Evolutionary conservation across 2,888 invertebrate species (phyloP).

Genomic region (Hemistola chrysoprasaria): DNA sequence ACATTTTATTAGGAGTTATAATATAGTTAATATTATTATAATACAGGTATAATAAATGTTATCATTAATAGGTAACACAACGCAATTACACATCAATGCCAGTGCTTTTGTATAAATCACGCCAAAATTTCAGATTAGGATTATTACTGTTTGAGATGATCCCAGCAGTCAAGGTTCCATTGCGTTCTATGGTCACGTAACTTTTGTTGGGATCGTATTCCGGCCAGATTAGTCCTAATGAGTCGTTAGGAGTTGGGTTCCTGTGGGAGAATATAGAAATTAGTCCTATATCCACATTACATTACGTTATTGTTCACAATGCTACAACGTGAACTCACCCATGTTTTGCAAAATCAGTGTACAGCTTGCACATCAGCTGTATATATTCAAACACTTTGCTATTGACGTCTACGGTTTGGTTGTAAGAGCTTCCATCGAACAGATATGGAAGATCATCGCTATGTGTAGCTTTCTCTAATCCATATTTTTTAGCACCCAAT

Average conservation of each 20-base stretch:
- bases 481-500: conserved; percentile 7
- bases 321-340: conserved; percentile 38
- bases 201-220: conserved; percentile 13
- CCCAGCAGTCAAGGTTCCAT: no score
- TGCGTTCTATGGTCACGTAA: no score
- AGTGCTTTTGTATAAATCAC: no score
- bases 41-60: no score
- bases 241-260: conserved; percentile 47
- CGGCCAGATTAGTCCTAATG: conserved; percentile 44
- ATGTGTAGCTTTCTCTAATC: conserved; percentile 18
- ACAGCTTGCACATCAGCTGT: conserved; percentile 13
- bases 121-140: no score
- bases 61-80: no score
- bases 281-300: background rate
- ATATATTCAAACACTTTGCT: conserved; percentile 14
- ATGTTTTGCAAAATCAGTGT: conserved; percentile 40
- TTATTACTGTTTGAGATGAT: no score
- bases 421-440: conserved; percentile 12
- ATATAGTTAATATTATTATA: no score
- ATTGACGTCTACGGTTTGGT: conserved; percentile 7
- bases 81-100: no score
- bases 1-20: no score
- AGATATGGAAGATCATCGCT: conserved; percentile 18
- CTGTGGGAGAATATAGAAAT: conserved; percentile 29
- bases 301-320: no score